phyloP scores from a whole-genome alignment of 2,797 vertebrate genomes.

The Acanthurus leucopareius region DNA sequence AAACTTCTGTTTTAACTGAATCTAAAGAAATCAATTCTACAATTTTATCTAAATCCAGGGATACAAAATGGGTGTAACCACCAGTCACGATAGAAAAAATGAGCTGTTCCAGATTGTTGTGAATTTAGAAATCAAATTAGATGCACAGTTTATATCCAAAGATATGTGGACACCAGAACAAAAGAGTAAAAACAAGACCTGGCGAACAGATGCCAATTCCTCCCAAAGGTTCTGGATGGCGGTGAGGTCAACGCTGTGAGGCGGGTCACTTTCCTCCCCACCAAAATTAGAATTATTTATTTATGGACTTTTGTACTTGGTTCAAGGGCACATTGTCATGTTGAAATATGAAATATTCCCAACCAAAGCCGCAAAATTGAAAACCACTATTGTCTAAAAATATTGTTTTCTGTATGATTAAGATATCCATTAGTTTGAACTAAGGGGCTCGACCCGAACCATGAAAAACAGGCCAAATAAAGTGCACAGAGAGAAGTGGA shows the following conservation, averaged over 20 bases:
- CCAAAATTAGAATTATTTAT: neutral
- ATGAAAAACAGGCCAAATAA: neutral
- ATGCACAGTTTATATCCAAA: neutral
- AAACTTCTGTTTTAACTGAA: too few relatives aligned
- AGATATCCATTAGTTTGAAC: neutral
- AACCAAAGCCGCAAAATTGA: slow-evolving; percentile 12
- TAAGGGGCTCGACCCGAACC: too few relatives aligned
- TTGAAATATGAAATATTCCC: neutral
- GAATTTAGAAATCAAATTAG: neutral
- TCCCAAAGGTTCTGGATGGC: slow-evolving; percentile 20
- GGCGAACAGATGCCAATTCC: slow-evolving; percentile 2
- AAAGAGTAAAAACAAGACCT: slow-evolving; percentile 1
- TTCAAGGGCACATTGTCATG: neutral
- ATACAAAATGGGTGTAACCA: too few relatives aligned
- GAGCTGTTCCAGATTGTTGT: neutral
- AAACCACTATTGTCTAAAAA: neutral
- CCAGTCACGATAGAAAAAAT: too few relatives aligned
- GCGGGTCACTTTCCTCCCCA: neutral
- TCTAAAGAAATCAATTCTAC: too few relatives aligned
- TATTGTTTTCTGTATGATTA: neutral
- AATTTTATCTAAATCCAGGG: too few relatives aligned
- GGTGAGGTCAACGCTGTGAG: neutral
- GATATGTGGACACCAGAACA: neutral
- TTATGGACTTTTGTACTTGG: slow-evolving; percentile 1
- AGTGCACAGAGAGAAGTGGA: neutral